Base-by-base conservation (phyloP, 2,888 invertebrate genomes). In the Reticulitermes lucifugus region DNA sequence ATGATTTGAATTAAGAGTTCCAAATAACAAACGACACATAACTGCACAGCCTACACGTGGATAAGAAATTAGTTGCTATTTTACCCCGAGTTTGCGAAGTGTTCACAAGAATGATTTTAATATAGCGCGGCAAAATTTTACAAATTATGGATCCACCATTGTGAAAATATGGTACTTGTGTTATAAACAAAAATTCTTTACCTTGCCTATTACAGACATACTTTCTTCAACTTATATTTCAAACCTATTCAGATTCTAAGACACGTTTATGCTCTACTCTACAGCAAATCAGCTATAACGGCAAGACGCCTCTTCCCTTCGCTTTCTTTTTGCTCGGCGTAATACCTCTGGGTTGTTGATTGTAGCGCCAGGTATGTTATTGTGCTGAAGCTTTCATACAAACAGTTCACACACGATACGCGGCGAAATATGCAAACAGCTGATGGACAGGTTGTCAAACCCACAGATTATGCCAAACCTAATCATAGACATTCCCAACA, bases 191-290 rank as follows among this genome's bases (percentile, higher is more conserved):
- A 43, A 0, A n/a, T 41, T 46, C 0, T 21, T 81, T 84, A 84
- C 84, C 84, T 84, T 84, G 55, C 84, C 84, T 77, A 84, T 84
- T 21, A 84, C 84, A 60, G 84, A 84, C 84, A 84, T 84, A 25
- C 21, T 84, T 60, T 35, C 59, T 22, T 43, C 59, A 22, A 43
- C 5, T 7, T 55, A 14, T 35, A 55, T 22, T 35, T 73, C 21
- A 73, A 35, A 41, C 21, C 41, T 73, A 25, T n/a, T 35, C 41
- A 0, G 41, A 21, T 4, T 73, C 6, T 73, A 4, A 41, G 14
- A 73, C 41, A 73, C 14, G 41, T 14, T 21, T 73, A 73, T 18
- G 10, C 14, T 41, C 7, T 35, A 41, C 41, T 71, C 25, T 55
- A n/a, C n/a, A 3, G 25, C 21, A 80, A 22, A 41, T 41, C 7